These are phyloP conservation scores for Sarcophaga rosellei DNA, from an alignment of 2,888 invertebrate genomes.

Conservation along the genomic window DNA sequence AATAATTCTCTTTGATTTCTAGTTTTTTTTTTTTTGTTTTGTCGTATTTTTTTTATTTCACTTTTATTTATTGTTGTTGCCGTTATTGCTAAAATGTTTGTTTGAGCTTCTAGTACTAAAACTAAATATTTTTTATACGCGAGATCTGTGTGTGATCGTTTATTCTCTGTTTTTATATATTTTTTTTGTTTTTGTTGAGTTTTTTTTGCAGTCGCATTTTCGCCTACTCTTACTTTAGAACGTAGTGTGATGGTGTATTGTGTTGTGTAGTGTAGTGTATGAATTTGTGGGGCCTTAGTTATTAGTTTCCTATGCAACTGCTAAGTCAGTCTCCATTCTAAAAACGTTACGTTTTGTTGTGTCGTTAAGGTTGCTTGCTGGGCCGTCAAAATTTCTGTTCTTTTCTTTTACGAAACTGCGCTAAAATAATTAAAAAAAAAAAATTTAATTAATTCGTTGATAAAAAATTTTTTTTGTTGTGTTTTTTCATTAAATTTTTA, in stretches of 20 bases:
- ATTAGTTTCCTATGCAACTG: conserved; percentile 69
- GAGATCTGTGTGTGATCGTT: conserved; percentile 67
- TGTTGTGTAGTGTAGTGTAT: not conserved
- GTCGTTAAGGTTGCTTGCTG: conserved; percentile 65
- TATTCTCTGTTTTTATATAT: conserved; percentile 21
- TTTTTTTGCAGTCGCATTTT: conserved; percentile 66
- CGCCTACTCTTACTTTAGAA: conserved; percentile 69
- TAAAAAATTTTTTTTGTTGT: not conserved
- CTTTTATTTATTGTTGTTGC: conserved; percentile 39
- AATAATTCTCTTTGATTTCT: conserved; percentile 59
- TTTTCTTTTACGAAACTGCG: not conserved
- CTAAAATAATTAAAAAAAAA: not conserved
- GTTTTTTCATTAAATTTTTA: not conserved
- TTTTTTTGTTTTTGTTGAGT: conserved; percentile 38
- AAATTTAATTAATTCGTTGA: too few relatives aligned
- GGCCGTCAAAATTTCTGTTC: not conserved
- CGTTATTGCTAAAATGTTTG: conserved; percentile 58
- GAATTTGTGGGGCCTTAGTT: conserved; percentile 64
- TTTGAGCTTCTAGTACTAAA: conserved; percentile 62
- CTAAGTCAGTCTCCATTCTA: conserved; percentile 69
- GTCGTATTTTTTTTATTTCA: conserved; percentile 27
- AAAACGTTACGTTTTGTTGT: conserved; percentile 58
- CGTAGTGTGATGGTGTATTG: conserved; percentile 11
- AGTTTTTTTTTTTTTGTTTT: conserved; percentile 34
- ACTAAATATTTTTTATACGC: conserved; percentile 46